phyloP scores from a whole-genome alignment of 2,113 vertebrate species.

The Oreocharis arfaki region DNA sequence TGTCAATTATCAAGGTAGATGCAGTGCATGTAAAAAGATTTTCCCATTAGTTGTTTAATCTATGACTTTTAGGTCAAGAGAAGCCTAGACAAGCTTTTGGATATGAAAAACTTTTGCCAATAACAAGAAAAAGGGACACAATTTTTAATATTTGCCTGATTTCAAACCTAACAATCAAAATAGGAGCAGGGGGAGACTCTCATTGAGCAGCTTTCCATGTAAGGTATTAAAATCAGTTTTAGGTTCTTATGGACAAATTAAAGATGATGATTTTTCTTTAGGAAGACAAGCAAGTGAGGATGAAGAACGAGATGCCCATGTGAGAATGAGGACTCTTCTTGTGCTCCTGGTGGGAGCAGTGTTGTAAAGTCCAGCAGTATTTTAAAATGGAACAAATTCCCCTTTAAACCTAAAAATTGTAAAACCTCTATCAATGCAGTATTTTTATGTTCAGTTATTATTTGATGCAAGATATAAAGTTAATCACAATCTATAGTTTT shows the following conservation, averaged over 20 bases:
- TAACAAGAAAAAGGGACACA: not conserved
- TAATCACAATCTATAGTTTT: not conserved
- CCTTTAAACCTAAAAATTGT: not conserved
- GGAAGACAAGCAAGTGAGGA: not conserved
- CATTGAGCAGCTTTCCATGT: not conserved
- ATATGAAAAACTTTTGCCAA: not conserved
- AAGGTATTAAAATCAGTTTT: not conserved
- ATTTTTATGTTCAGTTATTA: not conserved
- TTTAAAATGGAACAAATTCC: not conserved
- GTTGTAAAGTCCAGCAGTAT: not conserved
- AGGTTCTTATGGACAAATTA: not conserved
- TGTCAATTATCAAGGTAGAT: not conserved
- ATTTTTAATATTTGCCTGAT: not conserved
- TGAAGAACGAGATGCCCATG: accelerated
- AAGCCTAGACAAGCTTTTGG: not conserved
- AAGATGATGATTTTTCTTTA: not conserved
- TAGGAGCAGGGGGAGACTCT: accelerated
- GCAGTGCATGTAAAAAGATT: not conserved
- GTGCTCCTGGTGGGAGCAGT: not conserved
- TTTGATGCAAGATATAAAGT: not conserved
- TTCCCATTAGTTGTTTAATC: not conserved
- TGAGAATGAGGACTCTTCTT: not conserved
- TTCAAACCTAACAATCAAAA: not conserved
- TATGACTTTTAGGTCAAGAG: not conserved
- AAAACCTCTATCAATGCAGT: not conserved